Conservation (phyloP, 2,113 vertebrate genomes). For the Corythoichthys haematopterus region DNA sequence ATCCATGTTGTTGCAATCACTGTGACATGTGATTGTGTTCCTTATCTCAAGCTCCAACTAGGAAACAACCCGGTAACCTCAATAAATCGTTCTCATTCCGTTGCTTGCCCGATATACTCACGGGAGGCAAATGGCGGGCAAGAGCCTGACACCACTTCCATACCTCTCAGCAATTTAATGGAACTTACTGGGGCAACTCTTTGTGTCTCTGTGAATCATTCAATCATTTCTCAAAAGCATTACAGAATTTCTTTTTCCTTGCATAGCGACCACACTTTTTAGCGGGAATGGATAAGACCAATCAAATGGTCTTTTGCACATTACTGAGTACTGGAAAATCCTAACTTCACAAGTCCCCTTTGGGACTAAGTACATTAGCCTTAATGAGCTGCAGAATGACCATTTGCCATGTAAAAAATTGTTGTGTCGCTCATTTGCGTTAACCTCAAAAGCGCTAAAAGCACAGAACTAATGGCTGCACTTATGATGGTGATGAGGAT, state of each 20-base stretch:
- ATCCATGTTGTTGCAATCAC: constrained; percentile 4
- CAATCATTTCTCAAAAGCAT: constrained; percentile 2
- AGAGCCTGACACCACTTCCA: constrained; percentile 4
- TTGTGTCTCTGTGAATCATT: constrained; percentile 3
- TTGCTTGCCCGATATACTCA: constrained; percentile 3
- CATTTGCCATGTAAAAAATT: constrained; percentile 3
- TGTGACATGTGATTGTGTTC: background rate
- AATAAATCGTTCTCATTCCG: constrained; percentile 16
- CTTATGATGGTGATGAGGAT: background rate
- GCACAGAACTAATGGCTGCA: background rate
- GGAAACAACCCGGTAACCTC: constrained; percentile 19
- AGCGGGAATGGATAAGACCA: constrained; percentile 8
- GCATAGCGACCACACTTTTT: constrained; percentile 11
- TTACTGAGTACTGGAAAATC: constrained; percentile 10
- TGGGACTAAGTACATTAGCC: constrained; percentile 1
- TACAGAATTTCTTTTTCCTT: background rate
- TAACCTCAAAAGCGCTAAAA: constrained; percentile 3
- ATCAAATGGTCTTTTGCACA: constrained; percentile 17
- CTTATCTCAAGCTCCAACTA: constrained; percentile 15
- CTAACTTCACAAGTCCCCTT: constrained; percentile 11
- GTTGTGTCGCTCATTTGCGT: background rate
- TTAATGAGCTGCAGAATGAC: background rate
- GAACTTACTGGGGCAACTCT: constrained; percentile 1
- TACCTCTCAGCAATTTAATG: background rate
- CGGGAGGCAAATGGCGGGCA: background rate